Conservation (phyloP, 2,113 vertebrate species). For the Xerus inauris region DNA sequence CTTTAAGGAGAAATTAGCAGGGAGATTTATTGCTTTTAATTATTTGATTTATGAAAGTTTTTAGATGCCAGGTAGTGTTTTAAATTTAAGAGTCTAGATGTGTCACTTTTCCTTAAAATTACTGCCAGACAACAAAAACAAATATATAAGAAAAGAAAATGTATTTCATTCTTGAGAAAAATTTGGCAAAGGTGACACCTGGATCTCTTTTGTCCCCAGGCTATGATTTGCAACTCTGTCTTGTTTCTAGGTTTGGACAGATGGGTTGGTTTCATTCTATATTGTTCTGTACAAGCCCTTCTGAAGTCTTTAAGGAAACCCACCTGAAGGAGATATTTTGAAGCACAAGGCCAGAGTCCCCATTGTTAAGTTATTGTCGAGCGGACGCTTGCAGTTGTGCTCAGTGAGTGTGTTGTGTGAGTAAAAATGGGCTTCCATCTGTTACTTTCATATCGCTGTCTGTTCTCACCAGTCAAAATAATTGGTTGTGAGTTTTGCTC, state of each 20-base stretch:
- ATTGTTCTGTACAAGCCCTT: neutral
- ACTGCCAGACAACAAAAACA: slow-evolving; percentile 32
- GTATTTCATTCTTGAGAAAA: slow-evolving; percentile 39
- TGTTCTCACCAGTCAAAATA: slow-evolving; percentile 71
- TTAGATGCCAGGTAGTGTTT: slow-evolving; percentile 54
- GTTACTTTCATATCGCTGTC: slow-evolving; percentile 68
- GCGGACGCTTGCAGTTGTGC: slow-evolving; percentile 61
- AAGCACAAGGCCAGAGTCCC: slow-evolving; percentile 56
- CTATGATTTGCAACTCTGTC: slow-evolving; percentile 48
- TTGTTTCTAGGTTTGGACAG: neutral
- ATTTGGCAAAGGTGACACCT: slow-evolving; percentile 15
- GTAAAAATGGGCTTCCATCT: slow-evolving; percentile 68
- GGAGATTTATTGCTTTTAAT: slow-evolving; percentile 74
- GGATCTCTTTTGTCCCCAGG: neutral
- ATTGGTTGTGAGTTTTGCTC: slow-evolving; percentile 70
- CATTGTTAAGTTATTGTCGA: slow-evolving; percentile 54
- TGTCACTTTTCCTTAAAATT: slow-evolving; percentile 69
- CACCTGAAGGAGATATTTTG: slow-evolving; percentile 49
- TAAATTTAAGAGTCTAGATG: slow-evolving; percentile 57
- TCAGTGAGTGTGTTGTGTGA: slow-evolving; percentile 55
- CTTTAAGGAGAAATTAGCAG: slow-evolving; percentile 73
- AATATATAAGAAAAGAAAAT: slow-evolving; percentile 42
- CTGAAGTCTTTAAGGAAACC: neutral
- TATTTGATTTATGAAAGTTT: slow-evolving; percentile 75
- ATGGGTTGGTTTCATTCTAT: slow-evolving; percentile 50